Percentiles rank a stretch among this genome's conserved stretches.
Conservation (phyloP, 2,113 vertebrate genomes). For the Chlamydotis undulata region DNA sequence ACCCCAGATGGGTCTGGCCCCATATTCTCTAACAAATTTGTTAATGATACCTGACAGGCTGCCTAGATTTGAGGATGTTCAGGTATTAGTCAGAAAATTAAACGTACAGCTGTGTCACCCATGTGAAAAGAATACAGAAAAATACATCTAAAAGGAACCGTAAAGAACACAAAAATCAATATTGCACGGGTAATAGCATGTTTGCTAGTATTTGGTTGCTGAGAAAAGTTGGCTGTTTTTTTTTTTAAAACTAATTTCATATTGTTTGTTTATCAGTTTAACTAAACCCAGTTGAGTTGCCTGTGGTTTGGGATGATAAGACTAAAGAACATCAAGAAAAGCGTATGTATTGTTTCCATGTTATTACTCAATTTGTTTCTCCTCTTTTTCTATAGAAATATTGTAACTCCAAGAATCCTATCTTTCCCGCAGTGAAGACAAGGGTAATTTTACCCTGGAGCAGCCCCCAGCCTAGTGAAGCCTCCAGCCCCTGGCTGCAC, state of each 20-base stretch:
- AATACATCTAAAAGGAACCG: neutral
- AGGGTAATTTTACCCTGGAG: neutral
- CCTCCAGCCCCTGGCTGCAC: neutral
- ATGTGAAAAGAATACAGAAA: conserved; percentile 13
- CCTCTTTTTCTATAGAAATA: neutral
- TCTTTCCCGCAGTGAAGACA: neutral
- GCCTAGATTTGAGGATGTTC: conserved; percentile 21
- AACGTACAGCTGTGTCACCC: neutral
- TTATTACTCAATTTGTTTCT: neutral
- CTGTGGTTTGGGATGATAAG: neutral
- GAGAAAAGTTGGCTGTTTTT: neutral
- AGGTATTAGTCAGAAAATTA: conserved; percentile 27
- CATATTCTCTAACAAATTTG: neutral
- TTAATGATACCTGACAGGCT: conserved; percentile 26
- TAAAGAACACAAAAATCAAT: conserved; percentile 23
- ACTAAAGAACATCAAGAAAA: neutral
- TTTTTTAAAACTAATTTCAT: neutral
- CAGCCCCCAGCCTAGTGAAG: neutral
- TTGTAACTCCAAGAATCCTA: neutral
- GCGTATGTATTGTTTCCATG: neutral
- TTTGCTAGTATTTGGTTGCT: neutral
- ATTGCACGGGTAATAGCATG: neutral
- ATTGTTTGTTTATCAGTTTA: neutral
- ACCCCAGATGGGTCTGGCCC: neutral
- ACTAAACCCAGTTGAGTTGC: neutral